Evolutionary conservation across 2,113 vertebrate species (phyloP), one percentile per base, ranked within the genome.

Genomic region (Crotalus helleri): DNA sequence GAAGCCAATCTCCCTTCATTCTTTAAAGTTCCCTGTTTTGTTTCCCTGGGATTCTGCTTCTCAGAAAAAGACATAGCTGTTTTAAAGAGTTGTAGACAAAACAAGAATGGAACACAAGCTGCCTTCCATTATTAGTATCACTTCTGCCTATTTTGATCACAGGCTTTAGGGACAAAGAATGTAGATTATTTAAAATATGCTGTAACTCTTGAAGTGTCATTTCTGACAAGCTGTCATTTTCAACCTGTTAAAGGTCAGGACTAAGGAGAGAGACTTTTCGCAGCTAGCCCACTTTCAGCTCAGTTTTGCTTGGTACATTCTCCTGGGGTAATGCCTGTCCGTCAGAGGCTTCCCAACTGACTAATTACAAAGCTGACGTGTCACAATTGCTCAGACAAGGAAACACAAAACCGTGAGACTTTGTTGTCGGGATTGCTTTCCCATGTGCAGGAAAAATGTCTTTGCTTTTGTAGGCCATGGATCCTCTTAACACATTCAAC

Each of bases 271-370:
- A 96, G 93, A 90, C 51, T 93, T 55, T 89, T 93, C 29, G 53
- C 24, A 88, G 87, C 49, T 13, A 46, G 44, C 88, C 51, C 54
- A 92, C 88, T 95, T 94, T 92, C 81, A 81, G n/a, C 90, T 33
- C 55, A 90, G 92, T 96, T 93, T 90, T 24, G 88, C 88, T 94
- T 92, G n/a, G 5, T 69, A 5, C 64, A 69, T 33, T 69, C 64
- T 69, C 64, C 64, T 69, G 88, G 57, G 88, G 86, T 89, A 91
- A 59, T 93, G 49, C 91, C 95, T 95, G 93, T 92, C 92, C 54
- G 93, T 95, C 96, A 95, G 15, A 92, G 94, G 93, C 94, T 85
- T 59, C 92, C 88, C 95, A 90, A 91, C 8, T 51, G 0, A 87
- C 61, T 33, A 91, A 92, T 93, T 51, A 90, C 23, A 90, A 94